Evolutionary conservation across 2,888 invertebrate genomes (phyloP).

Genomic region (Trachelus tabidus): DNA sequence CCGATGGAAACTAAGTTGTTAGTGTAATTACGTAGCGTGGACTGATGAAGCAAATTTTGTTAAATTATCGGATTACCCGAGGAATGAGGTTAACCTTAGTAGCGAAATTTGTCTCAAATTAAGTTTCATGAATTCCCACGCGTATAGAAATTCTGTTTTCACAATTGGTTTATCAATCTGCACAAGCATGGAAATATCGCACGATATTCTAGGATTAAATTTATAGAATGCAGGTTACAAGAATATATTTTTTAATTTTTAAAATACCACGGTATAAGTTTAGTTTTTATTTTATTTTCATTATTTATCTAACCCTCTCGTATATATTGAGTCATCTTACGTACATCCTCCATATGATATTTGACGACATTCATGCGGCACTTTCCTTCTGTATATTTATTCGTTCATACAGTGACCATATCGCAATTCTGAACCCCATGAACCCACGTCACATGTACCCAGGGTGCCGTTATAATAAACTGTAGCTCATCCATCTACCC

Average conservation of each 20-base stretch:
- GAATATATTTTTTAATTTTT: neutral
- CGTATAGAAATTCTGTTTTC: neutral
- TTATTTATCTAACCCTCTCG: neutral
- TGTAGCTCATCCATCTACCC: neutral
- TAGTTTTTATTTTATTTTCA: neutral
- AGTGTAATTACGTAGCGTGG: slow-evolving; percentile 25
- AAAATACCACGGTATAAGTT: neutral
- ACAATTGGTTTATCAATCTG: neutral
- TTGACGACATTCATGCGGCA: neutral
- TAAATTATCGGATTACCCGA: slow-evolving; percentile 6
- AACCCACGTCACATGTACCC: neutral
- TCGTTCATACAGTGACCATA: neutral
- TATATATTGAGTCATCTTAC: neutral
- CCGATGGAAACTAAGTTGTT: slow-evolving; percentile 8
- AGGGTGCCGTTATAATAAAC: neutral
- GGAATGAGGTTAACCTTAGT: neutral
- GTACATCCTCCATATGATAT: neutral
- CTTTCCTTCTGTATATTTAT: neutral
- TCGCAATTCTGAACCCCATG: neutral
- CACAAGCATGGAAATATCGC: neutral
- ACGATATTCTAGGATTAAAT: neutral
- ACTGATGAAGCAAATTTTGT: slow-evolving; percentile 25
- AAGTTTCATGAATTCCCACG: neutral
- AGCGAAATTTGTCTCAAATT: neutral
- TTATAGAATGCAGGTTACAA: neutral